Evolutionary conservation across 1,140 invertebrate genomes (phyloP), one percentile per base, ranked within the genome.

Genomic region (Ceratina australensis): DNA sequence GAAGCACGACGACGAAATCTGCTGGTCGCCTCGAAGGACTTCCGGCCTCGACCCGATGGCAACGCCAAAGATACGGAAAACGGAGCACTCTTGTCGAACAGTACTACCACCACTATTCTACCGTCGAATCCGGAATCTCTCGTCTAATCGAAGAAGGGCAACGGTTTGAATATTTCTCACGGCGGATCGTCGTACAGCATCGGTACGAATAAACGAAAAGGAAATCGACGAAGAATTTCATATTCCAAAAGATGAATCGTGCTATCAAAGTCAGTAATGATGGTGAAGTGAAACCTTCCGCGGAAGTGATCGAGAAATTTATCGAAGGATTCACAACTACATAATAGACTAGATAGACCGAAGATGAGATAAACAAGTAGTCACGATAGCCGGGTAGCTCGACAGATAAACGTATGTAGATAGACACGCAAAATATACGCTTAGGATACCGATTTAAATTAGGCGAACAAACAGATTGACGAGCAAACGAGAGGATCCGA

Each of bases 1-100:
- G 90, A 89, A 79, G 90, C 90, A n/a, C 87, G 90, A 71, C 85
- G 87, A 64, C 87, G 86, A 64, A 91, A 91, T 77, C 73, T 91
- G 50, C 72, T 90, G 71, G 82, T 87, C 2, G 78, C 81, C 28
- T 86, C 89, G 20, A 84, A 85, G 67, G 84, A 89, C 56, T 84
- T 88, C 8, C 61, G 82, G 28, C 84, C 79, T 20, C 85, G 80
- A 12, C 78, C 74, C 28, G 89, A 91, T 22, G 80, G 72, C 61
- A 88, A 86, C 63, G 81, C 78, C 63, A 92, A 92, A 80, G 90
- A 91, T 33, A 72, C 83, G 15, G 91, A 91, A 71, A 91, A 90
- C 76, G 89, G 89, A 1, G 81, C 83, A 0, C 76, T 92, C 10
- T 59, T 91, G 49, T 87, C 87, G 47, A 86, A 89, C 67, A 87